Conservation (phyloP, 2,797 vertebrate genomes). For the Peromyscus nudipes region DNA sequence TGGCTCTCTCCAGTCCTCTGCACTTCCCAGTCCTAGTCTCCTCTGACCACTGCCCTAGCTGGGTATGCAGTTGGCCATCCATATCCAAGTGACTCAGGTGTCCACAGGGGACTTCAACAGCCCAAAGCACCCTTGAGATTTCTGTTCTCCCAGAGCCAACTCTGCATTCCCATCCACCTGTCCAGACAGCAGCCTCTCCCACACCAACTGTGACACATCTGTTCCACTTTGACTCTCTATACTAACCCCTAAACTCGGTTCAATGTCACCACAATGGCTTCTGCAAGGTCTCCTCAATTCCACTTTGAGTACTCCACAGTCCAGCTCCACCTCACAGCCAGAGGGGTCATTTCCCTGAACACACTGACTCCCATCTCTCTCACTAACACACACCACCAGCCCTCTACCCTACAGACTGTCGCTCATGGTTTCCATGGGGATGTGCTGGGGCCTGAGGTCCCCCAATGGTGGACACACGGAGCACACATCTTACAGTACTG, state of each 20-base stretch:
- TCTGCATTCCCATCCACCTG: too few species aligned
- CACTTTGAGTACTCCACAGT: not conserved
- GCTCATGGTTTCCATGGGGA: not conserved
- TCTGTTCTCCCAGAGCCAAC: not conserved
- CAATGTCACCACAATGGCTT: not conserved
- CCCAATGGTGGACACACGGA: not conserved
- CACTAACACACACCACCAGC: not conserved
- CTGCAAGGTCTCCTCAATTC: not conserved
- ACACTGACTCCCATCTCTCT: not conserved
- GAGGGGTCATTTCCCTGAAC: not conserved
- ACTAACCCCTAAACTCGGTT: not conserved
- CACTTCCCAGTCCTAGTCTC: not conserved
- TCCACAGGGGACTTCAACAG: not conserved
- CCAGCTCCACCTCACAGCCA: not conserved
- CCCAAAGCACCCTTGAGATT: not conserved
- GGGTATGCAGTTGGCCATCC: not conserved
- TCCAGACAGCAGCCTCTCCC: not conserved
- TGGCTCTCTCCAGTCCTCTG: not conserved
- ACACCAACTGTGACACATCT: not conserved
- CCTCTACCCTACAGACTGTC: not conserved
- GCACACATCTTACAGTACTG: not conserved
- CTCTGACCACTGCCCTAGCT: not conserved
- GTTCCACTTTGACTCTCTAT: not conserved
- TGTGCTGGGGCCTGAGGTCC: not conserved
- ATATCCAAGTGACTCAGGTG: not conserved